A percentile compares a stretch with the other conserved stretches of the same genome.
Evolutionary conservation across 2,888 invertebrate species (phyloP).

Genomic region (Hirtodrosophila duncani): DNA sequence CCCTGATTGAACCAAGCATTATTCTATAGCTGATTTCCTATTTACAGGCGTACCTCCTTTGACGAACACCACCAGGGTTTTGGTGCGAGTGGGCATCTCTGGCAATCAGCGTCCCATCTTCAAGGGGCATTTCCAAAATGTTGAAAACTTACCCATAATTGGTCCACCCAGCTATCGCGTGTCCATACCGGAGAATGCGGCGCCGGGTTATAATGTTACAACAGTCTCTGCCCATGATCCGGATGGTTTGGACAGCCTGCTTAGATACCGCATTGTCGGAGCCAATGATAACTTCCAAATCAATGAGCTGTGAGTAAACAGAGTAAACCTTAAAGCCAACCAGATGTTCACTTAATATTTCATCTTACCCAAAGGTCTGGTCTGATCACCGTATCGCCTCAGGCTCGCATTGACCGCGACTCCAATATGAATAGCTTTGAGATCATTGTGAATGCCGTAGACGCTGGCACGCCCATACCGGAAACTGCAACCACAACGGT

Average conservation of each 20-base stretch:
- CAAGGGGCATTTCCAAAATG: slow-evolving; percentile 84
- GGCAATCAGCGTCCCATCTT: slow-evolving; percentile 90
- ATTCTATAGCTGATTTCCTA: background rate
- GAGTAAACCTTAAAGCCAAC: too few relatives aligned
- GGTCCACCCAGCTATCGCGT: slow-evolving; percentile 86
- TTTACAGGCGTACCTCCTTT: slow-evolving; percentile 82
- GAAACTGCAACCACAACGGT: slow-evolving; percentile 89
- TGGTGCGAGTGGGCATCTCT: slow-evolving; percentile 87
- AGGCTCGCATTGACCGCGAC: slow-evolving; percentile 86
- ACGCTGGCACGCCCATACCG: slow-evolving; percentile 85
- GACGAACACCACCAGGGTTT: slow-evolving; percentile 83
- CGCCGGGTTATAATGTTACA: slow-evolving; percentile 84
- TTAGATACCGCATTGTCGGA: slow-evolving; percentile 86
- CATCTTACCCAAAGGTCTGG: slow-evolving; percentile 81
- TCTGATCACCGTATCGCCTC: slow-evolving; percentile 84
- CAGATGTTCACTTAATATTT: too few relatives aligned
- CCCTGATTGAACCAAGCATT: background rate
- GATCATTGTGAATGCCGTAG: slow-evolving; percentile 86
- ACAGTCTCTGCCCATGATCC: slow-evolving; percentile 87
- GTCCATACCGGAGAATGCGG: slow-evolving; percentile 84
- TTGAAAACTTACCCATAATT: slow-evolving; percentile 79
- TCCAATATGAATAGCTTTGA: slow-evolving; percentile 84
- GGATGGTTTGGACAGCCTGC: slow-evolving; percentile 85
- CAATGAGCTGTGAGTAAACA: slow-evolving; percentile 82
- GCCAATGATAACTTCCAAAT: slow-evolving; percentile 88